phyloP scores from a whole-genome alignment of 2,797 vertebrate species.

The Tragelaphus eurycerus region DNA sequence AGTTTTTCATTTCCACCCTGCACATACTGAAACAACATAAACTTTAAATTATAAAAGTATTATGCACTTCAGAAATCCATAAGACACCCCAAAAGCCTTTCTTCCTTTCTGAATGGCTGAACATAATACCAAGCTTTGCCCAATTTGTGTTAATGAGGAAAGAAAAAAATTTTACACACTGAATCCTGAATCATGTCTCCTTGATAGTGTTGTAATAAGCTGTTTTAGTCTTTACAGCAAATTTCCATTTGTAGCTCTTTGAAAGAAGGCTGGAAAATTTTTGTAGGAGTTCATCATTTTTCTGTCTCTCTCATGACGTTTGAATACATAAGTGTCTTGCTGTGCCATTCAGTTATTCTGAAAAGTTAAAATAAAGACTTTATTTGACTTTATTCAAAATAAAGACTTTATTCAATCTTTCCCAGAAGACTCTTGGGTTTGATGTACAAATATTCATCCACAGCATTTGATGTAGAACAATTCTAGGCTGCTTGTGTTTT shows the following conservation, averaged over 20 bases:
- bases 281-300: neutral
- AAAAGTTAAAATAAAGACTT: slow-evolving; percentile 16
- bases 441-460: neutral
- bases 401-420: too few species aligned
- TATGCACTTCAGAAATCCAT: neutral
- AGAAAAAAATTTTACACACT: neutral
- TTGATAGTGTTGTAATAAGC: neutral
- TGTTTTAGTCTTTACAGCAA: neutral
- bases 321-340: neutral
- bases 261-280: neutral
- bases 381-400: too few species aligned
- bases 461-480: neutral
- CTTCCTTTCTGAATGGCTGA: neutral
- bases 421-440: neutral
- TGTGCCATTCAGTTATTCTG: neutral
- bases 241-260: neutral
- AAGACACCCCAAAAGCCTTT: neutral
- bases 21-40: neutral
- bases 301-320: neutral
- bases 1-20: neutral
- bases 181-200: neutral
- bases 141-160: neutral
- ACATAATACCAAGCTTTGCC: neutral
- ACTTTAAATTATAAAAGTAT: neutral
- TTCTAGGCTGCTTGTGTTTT: neutral